A percentile compares a stretch with the other conserved stretches of the same genome.
Evolutionary conservation across 2,797 vertebrate species (phyloP).

Genomic region (Rhinoraja longicauda): DNA sequence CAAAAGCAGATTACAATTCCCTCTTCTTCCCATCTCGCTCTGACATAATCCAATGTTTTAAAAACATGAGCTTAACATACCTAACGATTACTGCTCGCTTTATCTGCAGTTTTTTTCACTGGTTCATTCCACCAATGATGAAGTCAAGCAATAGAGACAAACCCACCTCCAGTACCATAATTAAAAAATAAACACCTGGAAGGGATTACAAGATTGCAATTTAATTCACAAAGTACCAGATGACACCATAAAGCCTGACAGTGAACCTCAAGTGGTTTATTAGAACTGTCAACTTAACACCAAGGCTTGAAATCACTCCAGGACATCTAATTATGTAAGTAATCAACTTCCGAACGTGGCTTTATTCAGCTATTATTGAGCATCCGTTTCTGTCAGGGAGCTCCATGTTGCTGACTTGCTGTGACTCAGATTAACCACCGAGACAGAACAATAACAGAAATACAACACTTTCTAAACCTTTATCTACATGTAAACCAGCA

Average conservation of each 20-base stretch:
- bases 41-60: not conserved
- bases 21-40: not conserved
- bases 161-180: not conserved
- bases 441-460: not conserved
- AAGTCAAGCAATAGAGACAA: not conserved
- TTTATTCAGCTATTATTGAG: slow-evolving; percentile 29
- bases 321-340: slow-evolving; percentile 30
- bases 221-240: slow-evolving; percentile 27
- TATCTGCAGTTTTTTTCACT: not conserved
- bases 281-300: slow-evolving; percentile 27
- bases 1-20: not conserved
- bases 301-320: slow-evolving; percentile 29
- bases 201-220: slow-evolving; percentile 31
- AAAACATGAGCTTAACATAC: not conserved
- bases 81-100: not conserved
- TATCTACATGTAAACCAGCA: too few species aligned
- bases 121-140: not conserved
- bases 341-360: slow-evolving; percentile 9
- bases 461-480: not conserved
- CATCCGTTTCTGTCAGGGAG: slow-evolving; percentile 21
- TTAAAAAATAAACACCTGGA: slow-evolving; percentile 32
- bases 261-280: slow-evolving; percentile 32
- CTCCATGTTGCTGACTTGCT: not conserved
- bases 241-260: slow-evolving; percentile 20
- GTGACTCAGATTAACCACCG: not conserved